phyloP scores from a whole-genome alignment of 1,140 invertebrate genomes.

The Amyelois transitella region DNA sequence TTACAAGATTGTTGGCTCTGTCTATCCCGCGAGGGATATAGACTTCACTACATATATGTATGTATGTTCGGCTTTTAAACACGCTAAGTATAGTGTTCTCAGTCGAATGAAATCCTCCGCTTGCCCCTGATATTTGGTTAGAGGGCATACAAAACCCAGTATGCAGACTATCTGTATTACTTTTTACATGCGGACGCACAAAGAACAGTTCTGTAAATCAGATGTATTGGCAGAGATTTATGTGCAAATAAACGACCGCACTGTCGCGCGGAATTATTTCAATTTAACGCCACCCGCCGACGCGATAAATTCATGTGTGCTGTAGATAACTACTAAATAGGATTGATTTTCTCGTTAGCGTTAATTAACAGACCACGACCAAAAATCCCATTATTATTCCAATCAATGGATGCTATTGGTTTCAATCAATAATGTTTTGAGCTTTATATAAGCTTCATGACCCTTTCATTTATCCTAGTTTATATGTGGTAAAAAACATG shows the following conservation, averaged over 20 bases:
- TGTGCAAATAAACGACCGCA: slow-evolving; percentile 53
- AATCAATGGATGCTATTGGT: neutral
- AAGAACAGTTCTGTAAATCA: slow-evolving; percentile 51
- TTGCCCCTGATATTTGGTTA: no score
- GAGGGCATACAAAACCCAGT: neutral
- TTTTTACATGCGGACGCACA: slow-evolving; percentile 20
- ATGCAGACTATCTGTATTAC: neutral
- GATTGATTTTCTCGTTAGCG: slow-evolving; percentile 34
- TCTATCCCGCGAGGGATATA: no score
- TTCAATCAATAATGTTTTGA: neutral
- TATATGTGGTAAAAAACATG: neutral
- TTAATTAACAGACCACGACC: slow-evolving; percentile 3
- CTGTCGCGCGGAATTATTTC: slow-evolving; percentile 43
- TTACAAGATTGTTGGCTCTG: no score
- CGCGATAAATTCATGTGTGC: slow-evolving; percentile 33
- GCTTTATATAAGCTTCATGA: no score
- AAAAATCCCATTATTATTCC: neutral
- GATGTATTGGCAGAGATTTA: slow-evolving; percentile 50
- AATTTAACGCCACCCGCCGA: slow-evolving; percentile 49
- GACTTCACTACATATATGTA: no score
- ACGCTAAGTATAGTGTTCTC: neutral
- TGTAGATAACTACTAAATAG: slow-evolving; percentile 21
- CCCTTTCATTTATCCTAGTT: no score
- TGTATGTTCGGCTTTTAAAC: neutral
- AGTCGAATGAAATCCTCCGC: no score